Base-by-base conservation (phyloP, 35 echinoderm and acorn worm genomes). In the Amphiura filiformis region DNA sequence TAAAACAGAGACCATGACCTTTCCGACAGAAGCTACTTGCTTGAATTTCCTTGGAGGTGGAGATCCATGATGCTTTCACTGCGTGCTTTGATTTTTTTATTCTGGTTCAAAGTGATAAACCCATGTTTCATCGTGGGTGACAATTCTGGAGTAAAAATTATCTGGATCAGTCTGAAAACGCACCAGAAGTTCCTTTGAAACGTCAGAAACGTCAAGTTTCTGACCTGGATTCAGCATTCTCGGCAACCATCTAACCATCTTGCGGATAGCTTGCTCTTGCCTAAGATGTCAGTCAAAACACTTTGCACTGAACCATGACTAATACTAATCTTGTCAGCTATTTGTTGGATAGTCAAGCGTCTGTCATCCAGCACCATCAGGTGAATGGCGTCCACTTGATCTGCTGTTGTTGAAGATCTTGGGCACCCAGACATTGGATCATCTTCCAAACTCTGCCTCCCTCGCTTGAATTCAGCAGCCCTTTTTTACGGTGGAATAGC, bases 201-300 rank as follows among this genome's bases (percentile, higher is more conserved):
- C 35, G 5, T 80, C 78, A 39, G 35, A 32, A 33, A 13, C 13
- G 34, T 13, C 34, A 34, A 80, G 31, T 32, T 80, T 36, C 78
- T 80, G 78, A 80, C 35, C 28, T 80, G 78, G 78, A 34, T 13
- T 36, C 78, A 80, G 35, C 34, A 80, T 80, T 80, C 78, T 80
- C 78, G 78, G 78, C 12, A 80, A 13, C 78, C 78, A 80, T 80
- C 78, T 80, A 80, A 13, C 78, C 78, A 80, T 80, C 78, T 80
- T 80, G 78, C 78, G 26, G 34, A 80, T 36, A 80, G 78, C 78
- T 80, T 80, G 78, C 75, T 80, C 78, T 33, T 80, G 3, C 34
- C 38, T 36, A 39, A 80, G 78, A 31, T 80, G 78, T 70, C 61
- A 30, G 61, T 18, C 2, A 70, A 70, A 70, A 70, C 26, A 70